These are phyloP conservation scores for Siphlonurus alternatus DNA, from an alignment of 2,888 invertebrate genomes.

Conservation along the genomic window DNA sequence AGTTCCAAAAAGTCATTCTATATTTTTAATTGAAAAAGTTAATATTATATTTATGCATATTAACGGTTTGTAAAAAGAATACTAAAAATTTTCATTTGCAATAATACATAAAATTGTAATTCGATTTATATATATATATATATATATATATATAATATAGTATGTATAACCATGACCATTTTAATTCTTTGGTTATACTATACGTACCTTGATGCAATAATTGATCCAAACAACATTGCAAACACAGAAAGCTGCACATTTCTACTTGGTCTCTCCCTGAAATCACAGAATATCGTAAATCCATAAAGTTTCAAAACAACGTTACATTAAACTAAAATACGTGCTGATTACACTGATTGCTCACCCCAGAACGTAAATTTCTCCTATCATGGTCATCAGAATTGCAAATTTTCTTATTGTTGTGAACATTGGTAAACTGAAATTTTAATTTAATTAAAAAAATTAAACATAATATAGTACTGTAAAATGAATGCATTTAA, in stretches of 20 bases:
- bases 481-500: too few species aligned
- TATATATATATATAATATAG: too few species aligned
- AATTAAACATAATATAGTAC: too few species aligned
- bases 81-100: too few species aligned
- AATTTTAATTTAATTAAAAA: neutral
- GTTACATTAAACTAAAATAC: too few species aligned
- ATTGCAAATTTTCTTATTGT: neutral
- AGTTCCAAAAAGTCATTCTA: neutral
- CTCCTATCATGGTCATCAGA: neutral
- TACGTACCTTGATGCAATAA: conserved; percentile 25
- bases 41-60: too few species aligned
- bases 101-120: too few species aligned
- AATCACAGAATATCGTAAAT: neutral
- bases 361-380: neutral
- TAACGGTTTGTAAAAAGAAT: too few species aligned
- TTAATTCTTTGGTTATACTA: too few species aligned
- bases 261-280: conserved; percentile 15
- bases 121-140: too few species aligned
- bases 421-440: neutral
- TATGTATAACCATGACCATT: too few species aligned
- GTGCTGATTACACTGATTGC: neutral
- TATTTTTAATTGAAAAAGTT: too few species aligned
- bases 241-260: conserved; percentile 31
- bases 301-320: neutral
- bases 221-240: conserved; percentile 34